Base-by-base conservation (phyloP, 2,888 invertebrate species). In the Abrostola tripartita region DNA sequence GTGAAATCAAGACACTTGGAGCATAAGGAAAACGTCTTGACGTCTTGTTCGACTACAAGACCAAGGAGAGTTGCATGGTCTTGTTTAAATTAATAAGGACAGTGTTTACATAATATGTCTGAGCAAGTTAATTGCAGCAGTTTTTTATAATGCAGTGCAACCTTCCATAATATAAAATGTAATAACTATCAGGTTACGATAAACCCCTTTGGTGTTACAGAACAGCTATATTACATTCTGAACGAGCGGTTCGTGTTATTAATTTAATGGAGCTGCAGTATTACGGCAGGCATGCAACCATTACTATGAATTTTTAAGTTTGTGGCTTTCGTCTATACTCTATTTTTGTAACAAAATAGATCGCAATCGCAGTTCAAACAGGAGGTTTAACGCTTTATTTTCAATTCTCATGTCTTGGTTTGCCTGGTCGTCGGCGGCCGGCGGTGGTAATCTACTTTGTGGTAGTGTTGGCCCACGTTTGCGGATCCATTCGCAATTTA, bases 291-390 rank as follows among this genome's bases (percentile, higher is more conserved):
- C 76, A 75, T 71, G 76, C 72, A 67, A 76, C 59, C 60, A 7
- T 58, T 67, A 63, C 68, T 37, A 68, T 72, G 62, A 66, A 55
- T 64, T 65, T 42, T 68, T 62, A 53, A 75, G 37, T 76, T 58
- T 41, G 61, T 54, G 24, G 69, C 56, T 49, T 56, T 53, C 51
- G 37, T 47, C 44, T 47, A 24, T 24, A 24, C 4, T 24, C 24
- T 24, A 24, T 24, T 24, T 24, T 24, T 24, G 24, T 24, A 24
- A 24, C 24, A 4, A 24, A 24, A 24, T 24, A 24, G 24, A 24
- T 24, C 24, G 24, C 24, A 24, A 24, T 4, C 24, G 24, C 24
- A 24, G 4, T 24, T 24, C 1, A 24, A 24, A 24, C 24, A 24
- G 24, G 1, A 24, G 44, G 14, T 44, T 14, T 44, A 44, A 12